Conservation (phyloP, 2,888 invertebrate species). For the Stegophylla sp. region DNA sequence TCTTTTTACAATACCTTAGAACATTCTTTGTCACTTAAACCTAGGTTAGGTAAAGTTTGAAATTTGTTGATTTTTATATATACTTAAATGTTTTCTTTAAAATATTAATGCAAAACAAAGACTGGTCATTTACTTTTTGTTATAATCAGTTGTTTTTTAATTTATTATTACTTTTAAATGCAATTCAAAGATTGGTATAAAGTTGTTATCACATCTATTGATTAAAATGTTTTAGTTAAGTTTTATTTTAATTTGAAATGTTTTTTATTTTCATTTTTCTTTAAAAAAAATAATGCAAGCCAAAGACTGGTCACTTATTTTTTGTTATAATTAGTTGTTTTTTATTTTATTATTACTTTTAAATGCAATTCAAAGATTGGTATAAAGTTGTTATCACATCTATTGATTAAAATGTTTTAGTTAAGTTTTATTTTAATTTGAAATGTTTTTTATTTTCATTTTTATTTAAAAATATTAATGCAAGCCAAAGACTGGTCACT, state of each 20-base stretch:
- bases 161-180: no score
- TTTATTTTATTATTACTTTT: constrained; percentile 11
- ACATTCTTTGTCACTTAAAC: no score
- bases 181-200: no score
- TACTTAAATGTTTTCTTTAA: not conserved
- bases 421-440: not conserved
- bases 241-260: no score
- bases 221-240: no score
- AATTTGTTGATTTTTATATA: not conserved
- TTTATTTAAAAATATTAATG: no score
- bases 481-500: not conserved
- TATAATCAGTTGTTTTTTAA: no score
- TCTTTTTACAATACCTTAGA: no score
- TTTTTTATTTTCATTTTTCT: no score
- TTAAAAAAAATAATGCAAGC: no score
- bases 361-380: not conserved
- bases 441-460: not conserved
- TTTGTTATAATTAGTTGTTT: not conserved
- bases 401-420: no score
- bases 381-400: not conserved
- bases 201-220: no score
- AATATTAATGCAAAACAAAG: not conserved
- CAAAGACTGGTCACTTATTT: not conserved
- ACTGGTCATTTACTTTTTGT: not conserved
- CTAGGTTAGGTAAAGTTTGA: not conserved